phyloP scores from a whole-genome alignment of 2,797 vertebrate species.

The Neostethus bicornis region DNA sequence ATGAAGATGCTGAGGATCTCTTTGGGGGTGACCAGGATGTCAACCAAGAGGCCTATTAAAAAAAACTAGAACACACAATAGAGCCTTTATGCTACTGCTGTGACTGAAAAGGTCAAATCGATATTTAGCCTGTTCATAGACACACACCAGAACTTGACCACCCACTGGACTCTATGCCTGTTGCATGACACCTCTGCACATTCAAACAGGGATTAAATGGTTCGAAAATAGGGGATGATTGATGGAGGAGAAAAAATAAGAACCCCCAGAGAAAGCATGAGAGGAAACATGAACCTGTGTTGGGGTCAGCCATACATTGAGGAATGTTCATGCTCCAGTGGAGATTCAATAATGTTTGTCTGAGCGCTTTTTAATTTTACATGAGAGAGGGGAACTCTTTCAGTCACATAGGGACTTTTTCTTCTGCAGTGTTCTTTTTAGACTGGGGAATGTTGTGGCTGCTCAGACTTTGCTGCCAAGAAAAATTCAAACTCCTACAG shows the following conservation, averaged over 20 bases:
- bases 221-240: constrained; percentile 59
- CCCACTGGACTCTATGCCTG: constrained; percentile 3
- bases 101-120: constrained; percentile 5
- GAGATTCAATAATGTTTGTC: constrained; percentile 67
- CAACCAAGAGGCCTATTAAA: background rate
- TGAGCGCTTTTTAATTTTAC: constrained; percentile 67
- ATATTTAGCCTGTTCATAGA: constrained; percentile 2
- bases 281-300: constrained; percentile 63
- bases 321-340: constrained; percentile 61
- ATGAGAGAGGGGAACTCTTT: constrained; percentile 51
- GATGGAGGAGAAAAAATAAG: constrained; percentile 40
- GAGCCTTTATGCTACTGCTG: too few species aligned
- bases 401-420: constrained; percentile 33
- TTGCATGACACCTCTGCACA: constrained; percentile 18
- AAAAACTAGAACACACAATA: background rate
- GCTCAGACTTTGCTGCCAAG: constrained; percentile 54
- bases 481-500: constrained; percentile 44
- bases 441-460: constrained; percentile 47
- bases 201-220: constrained; percentile 47
- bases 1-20: background rate
- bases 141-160: constrained; percentile 12
- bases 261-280: constrained; percentile 35
- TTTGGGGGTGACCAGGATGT: background rate
- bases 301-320: constrained; percentile 53
- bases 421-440: constrained; percentile 30